These are phyloP conservation scores for Hyphantria cunea DNA, from an alignment of 1,140 invertebrate species.

Conservation along the genomic window DNA sequence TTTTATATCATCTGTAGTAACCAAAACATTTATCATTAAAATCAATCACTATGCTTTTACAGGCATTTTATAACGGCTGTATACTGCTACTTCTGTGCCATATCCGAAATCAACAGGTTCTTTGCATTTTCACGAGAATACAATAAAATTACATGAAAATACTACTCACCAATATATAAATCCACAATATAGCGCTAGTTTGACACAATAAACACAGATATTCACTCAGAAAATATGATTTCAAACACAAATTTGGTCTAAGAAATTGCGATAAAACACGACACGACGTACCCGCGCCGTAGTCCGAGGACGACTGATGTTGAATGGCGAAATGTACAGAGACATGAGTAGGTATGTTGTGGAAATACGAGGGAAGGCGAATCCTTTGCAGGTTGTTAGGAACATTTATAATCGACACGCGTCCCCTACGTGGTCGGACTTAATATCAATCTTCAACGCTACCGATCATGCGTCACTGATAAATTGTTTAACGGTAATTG, in stretches of 20 bases:
- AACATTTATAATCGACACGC: slow-evolving; percentile 1
- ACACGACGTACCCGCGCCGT: slow-evolving; percentile 4
- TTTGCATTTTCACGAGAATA: not conserved
- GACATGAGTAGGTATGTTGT: no score
- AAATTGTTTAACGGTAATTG: no score
- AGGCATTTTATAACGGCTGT: not conserved
- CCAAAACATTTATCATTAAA: not conserved
- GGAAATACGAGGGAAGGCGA: slow-evolving; percentile 8
- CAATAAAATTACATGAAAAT: slow-evolving; percentile 1
- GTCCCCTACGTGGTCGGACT: slow-evolving; percentile 6
- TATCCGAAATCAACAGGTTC: slow-evolving; percentile 27
- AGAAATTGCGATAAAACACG: not conserved
- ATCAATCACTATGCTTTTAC: not conserved
- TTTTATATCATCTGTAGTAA: not conserved
- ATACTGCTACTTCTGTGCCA: not conserved
- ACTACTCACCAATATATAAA: slow-evolving; percentile 11
- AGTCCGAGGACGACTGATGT: slow-evolving; percentile 9
- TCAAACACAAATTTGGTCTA: slow-evolving; percentile 12
- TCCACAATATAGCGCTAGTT: slow-evolving; percentile 2
- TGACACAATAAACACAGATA: slow-evolving; percentile 22
- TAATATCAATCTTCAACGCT: not conserved
- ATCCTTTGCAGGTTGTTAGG: slow-evolving; percentile 12
- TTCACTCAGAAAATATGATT: slow-evolving; percentile 23
- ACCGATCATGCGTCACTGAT: no score
- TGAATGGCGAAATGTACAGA: not conserved